Evolutionary conservation across 2,888 invertebrate genomes (phyloP).

Genomic region (Pinctada fucata): DNA sequence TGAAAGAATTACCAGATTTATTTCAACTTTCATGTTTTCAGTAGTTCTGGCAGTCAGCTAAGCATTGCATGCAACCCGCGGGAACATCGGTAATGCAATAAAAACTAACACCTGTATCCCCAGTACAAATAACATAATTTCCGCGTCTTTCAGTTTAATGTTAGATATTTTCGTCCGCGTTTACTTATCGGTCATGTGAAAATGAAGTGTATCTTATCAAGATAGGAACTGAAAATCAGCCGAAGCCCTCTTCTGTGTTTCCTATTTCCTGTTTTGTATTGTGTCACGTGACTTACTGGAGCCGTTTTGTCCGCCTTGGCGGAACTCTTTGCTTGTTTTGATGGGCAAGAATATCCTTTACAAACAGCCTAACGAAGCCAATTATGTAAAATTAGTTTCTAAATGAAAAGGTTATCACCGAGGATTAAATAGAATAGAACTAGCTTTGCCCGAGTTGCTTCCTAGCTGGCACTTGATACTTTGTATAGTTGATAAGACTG

Average conservation of each 20-base stretch:
- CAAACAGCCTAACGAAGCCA: conserved; percentile 5
- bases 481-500: conserved; percentile 1
- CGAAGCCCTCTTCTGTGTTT: conserved; percentile 9
- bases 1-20: neutral
- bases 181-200: conserved; percentile 1
- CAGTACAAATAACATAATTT: neutral
- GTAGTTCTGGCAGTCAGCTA: neutral
- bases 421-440: neutral
- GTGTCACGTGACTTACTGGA: conserved; percentile 13
- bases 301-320: neutral
- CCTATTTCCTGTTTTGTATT: conserved; percentile 17
- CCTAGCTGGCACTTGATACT: neutral
- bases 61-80: neutral
- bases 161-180: conserved; percentile 1
- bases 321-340: conserved; percentile 9
- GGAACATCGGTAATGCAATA: neutral
- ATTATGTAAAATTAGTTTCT: conserved; percentile 1
- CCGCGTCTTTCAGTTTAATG: neutral
- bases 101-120: neutral
- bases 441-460: neutral
- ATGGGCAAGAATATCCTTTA: conserved; percentile 10
- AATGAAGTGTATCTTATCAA: conserved; percentile 4
- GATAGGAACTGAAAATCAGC: neutral
- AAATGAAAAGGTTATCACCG: conserved; percentile 4
- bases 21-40: neutral